Conservation (phyloP, 2,797 vertebrate genomes). For the Aulostomus chinensis region DNA sequence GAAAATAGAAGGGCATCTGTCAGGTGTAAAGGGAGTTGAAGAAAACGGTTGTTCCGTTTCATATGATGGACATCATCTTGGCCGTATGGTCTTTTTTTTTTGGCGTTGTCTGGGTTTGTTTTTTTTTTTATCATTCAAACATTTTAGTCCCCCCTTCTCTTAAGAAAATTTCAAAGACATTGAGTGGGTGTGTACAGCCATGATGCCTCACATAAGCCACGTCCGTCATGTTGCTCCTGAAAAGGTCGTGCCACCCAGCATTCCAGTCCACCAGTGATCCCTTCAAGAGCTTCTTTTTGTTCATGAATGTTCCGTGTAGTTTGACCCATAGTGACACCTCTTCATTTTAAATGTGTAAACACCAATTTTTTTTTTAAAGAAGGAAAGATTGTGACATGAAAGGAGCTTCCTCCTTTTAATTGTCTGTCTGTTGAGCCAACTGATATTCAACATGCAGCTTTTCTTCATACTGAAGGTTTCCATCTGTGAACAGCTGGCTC, state of each 20-base stretch:
- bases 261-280: constrained; percentile 64
- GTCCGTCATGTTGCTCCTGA: constrained; percentile 24
- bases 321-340: constrained; percentile 37
- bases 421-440: constrained; percentile 21
- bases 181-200: constrained; percentile 50
- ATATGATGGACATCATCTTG: constrained; percentile 51
- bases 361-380: constrained; percentile 26
- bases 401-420: constrained; percentile 12
- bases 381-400: constrained; percentile 11
- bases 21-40: constrained; percentile 42
- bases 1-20: constrained; percentile 82
- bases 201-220: constrained; percentile 14
- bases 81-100: constrained; percentile 27
- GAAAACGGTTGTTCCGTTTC: constrained; percentile 55
- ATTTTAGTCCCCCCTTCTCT: constrained; percentile 63
- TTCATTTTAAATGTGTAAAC: constrained; percentile 40
- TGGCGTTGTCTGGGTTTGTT: constrained; percentile 27
- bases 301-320: constrained; percentile 61
- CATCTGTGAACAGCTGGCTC: constrained; percentile 32
- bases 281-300: constrained; percentile 33
- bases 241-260: constrained; percentile 51
- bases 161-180: constrained; percentile 38
- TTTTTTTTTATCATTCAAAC: constrained; percentile 55
- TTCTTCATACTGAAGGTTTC: constrained; percentile 48
- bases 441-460: constrained; percentile 37